phyloP scores from a whole-genome alignment of 2,113 vertebrate genomes.

The Takifugu bimaculatus region DNA sequence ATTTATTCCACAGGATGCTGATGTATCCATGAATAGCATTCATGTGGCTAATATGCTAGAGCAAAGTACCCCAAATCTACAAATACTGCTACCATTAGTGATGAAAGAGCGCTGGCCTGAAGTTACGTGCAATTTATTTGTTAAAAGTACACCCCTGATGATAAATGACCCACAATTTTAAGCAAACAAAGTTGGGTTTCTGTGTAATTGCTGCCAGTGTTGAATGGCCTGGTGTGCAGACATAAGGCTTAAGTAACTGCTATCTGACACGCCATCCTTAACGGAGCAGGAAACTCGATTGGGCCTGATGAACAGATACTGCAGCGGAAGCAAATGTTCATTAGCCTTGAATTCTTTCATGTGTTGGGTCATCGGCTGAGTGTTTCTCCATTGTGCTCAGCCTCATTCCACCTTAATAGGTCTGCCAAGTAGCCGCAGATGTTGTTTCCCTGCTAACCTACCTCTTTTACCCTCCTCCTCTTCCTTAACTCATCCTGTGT shows the following conservation, averaged over 20 bases:
- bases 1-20: too few species aligned
- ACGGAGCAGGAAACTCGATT: constrained; percentile 26
- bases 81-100: too few species aligned
- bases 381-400: constrained; percentile 22
- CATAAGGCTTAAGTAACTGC: constrained; percentile 63
- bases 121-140: neutral
- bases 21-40: too few species aligned
- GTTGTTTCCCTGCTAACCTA: constrained; percentile 90
- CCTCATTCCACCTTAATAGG: constrained; percentile 47
- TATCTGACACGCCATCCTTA: constrained; percentile 79
- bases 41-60: too few species aligned
- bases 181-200: constrained; percentile 33
- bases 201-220: constrained; percentile 24
- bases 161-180: constrained; percentile 28
- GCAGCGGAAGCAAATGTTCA: neutral
- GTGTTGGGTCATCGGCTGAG: constrained; percentile 30
- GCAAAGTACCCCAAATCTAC: too few species aligned
- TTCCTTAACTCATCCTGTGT: constrained; percentile 88
- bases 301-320: constrained; percentile 25
- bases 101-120: too few species aligned
- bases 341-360: constrained; percentile 21
- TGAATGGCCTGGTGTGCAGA: constrained; percentile 10
- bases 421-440: constrained; percentile 57
- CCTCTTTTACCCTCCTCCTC: constrained; percentile 93
- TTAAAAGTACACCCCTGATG: neutral